A percentile compares a stretch with the other conserved stretches of the same genome.
These are phyloP conservation scores for Disparrhopalites patrizii DNA, from an alignment of 2,888 invertebrate species.

Conservation along the genomic window DNA sequence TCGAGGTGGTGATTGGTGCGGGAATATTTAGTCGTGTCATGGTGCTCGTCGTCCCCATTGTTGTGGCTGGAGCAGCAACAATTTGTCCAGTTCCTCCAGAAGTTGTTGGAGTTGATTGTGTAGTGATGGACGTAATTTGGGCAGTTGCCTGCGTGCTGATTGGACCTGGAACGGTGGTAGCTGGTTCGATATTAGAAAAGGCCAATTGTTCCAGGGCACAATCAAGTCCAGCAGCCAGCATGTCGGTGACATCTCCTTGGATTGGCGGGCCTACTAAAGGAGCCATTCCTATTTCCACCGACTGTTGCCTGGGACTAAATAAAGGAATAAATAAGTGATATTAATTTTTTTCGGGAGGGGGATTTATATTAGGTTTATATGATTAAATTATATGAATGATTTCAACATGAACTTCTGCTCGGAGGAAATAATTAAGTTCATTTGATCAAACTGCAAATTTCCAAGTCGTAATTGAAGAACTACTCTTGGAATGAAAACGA, in stretches of 20 bases:
- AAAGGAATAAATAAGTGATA: not conserved
- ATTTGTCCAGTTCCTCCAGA: constrained; percentile 15
- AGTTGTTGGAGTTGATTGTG: constrained; percentile 39
- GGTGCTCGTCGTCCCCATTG: constrained; percentile 10
- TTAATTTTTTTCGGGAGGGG: too few relatives aligned
- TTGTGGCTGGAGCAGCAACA: too few relatives aligned
- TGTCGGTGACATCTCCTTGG: not conserved
- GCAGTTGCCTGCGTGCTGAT: not conserved
- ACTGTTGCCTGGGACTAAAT: constrained; percentile 37
- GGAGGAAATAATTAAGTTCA: too few relatives aligned
- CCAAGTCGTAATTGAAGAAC: too few relatives aligned
- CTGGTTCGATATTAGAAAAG: constrained; percentile 17
- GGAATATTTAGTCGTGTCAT: not conserved
- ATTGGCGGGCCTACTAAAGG: constrained; percentile 8
- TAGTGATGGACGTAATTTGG: not conserved
- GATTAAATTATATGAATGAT: too few relatives aligned
- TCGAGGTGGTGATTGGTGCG: not conserved
- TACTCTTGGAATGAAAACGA: too few relatives aligned
- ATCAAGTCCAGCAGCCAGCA: constrained; percentile 25
- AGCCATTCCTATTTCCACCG: constrained; percentile 30
- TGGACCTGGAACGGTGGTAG: not conserved
- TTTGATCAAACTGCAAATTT: too few relatives aligned
- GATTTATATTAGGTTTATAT: too few relatives aligned
- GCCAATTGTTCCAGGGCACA: constrained; percentile 49
- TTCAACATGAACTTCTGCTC: too few relatives aligned